Evolutionary conservation across 1,140 invertebrate species (phyloP).

Genomic region (Proctacanthus coquilletti): DNA sequence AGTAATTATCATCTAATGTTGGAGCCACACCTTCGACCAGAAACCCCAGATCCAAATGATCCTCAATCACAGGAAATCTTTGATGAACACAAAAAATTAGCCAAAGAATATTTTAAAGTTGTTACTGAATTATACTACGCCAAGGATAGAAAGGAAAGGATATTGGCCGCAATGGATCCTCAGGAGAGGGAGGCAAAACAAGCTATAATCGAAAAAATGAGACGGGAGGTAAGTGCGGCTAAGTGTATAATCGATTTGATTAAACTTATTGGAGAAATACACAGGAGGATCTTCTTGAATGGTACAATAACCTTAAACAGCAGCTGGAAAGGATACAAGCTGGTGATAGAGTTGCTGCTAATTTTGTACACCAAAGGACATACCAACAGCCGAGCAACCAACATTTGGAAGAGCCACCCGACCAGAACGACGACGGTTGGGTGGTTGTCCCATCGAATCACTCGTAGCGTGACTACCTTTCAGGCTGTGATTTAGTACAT

Average conservation of each 20-base stretch:
- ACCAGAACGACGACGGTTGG: conserved; percentile 11
- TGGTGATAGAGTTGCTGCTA: background rate
- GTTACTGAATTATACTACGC: conserved; percentile 25
- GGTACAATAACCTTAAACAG: conserved; percentile 11
- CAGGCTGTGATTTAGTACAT: too few relatives aligned
- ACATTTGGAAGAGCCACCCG: too few relatives aligned
- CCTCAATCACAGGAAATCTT: conserved; percentile 66
- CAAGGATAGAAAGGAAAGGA: conserved; percentile 23
- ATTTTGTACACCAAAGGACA: conserved; percentile 1
- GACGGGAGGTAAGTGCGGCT: conserved; percentile 14
- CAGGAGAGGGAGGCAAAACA: conserved; percentile 18
- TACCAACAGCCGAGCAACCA: background rate
- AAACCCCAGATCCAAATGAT: conserved; percentile 60
- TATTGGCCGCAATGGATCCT: conserved; percentile 22
- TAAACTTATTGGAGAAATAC: background rate
- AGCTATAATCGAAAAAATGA: conserved; percentile 20
- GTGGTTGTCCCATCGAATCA: conserved; percentile 10
- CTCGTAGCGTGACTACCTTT: too few relatives aligned
- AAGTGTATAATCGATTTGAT: background rate
- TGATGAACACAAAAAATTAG: conserved; percentile 67
- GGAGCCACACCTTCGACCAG: conserved; percentile 61
- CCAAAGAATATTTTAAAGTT: conserved; percentile 55
- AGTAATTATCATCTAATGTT: conserved; percentile 58
- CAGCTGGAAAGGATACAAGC: conserved; percentile 7
- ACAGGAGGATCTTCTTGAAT: conserved; percentile 9